Percentiles rank a stretch among this genome's conserved stretches.
Conservation (phyloP, 2,797 vertebrate species). For the Oreortyx pictus region DNA sequence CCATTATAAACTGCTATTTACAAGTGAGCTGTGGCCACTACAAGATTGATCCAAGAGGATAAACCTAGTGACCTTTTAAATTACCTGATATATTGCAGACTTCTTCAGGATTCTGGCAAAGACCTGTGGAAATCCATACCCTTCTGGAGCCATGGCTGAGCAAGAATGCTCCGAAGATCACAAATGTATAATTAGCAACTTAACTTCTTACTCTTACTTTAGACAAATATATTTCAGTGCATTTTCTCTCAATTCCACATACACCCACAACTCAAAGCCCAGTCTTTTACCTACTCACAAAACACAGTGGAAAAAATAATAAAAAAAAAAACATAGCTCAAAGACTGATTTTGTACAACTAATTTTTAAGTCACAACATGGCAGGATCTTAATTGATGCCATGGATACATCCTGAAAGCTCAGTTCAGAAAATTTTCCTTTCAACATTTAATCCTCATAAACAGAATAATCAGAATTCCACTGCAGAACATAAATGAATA, state of each 20-base stretch:
- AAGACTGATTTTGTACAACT: not conserved
- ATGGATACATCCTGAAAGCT: not conserved
- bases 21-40: not conserved
- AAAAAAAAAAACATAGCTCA: rapidly evolving
- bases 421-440: not conserved
- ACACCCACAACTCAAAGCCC: not conserved
- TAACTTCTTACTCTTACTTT: not conserved
- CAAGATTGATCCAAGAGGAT: not conserved
- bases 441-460: not conserved
- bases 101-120: not conserved
- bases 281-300: not conserved
- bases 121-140: not conserved
- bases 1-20: not conserved
- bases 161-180: not conserved
- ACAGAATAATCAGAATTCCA: not conserved
- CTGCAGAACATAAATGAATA: not conserved
- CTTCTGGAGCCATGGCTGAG: not conserved
- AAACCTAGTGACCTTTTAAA: not conserved
- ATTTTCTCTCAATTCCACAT: not conserved
- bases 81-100: not conserved
- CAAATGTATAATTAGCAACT: not conserved
- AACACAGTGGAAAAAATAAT: not conserved
- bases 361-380: not conserved
- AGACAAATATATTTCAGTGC: not conserved
- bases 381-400: not conserved